Conservation (phyloP, 1,140 invertebrate genomes). For the Pseudobourletiella spinata region DNA sequence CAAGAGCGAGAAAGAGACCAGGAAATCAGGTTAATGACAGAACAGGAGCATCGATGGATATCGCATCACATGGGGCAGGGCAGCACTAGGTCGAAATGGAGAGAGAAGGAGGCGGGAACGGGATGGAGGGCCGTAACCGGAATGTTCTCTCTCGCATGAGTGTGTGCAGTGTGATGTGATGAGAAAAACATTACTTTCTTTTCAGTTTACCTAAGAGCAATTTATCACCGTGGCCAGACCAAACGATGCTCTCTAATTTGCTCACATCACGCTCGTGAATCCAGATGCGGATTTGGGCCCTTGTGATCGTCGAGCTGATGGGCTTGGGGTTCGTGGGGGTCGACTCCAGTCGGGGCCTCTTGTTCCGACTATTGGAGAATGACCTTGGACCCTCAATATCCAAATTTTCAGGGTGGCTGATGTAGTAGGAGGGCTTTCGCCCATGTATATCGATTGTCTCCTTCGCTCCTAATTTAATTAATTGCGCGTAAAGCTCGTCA, state of each 20-base stretch:
- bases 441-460: constrained; percentile 55
- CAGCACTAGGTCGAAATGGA: too few relatives aligned
- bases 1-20: too few relatives aligned
- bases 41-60: too few relatives aligned
- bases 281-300: constrained; percentile 43
- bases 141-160: too few relatives aligned
- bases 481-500: constrained; percentile 52
- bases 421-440: constrained; percentile 60
- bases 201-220: constrained; percentile 49
- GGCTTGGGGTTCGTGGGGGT: constrained; percentile 45
- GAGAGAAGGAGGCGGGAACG: too few relatives aligned
- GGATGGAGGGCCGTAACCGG: too few relatives aligned
- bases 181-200: too few relatives aligned
- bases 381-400: constrained; percentile 28
- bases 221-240: constrained; percentile 74
- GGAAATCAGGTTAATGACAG: too few relatives aligned
- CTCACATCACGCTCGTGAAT: constrained; percentile 43
- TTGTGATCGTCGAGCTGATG: constrained; percentile 19
- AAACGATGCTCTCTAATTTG: constrained; percentile 58
- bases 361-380: background rate
- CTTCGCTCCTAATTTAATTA: constrained; percentile 59
- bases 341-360: constrained; percentile 44
- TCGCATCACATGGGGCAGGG: too few relatives aligned
- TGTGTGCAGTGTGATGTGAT: too few relatives aligned
- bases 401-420: constrained; percentile 43